Conservation (phyloP, 2,797 vertebrate genomes). For the Fistularia commersonii region DNA sequence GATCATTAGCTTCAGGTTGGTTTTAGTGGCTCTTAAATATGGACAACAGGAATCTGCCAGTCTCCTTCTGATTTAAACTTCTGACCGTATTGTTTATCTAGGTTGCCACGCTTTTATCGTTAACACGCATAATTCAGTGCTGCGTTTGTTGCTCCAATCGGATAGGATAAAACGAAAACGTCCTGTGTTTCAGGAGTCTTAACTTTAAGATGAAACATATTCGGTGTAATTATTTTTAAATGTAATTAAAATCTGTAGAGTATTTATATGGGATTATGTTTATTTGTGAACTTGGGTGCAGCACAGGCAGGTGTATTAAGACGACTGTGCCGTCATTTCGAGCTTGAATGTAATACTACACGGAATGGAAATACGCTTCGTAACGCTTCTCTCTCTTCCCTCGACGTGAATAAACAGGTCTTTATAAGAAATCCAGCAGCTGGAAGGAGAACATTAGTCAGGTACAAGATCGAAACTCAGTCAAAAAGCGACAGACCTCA, state of each 20-base stretch:
- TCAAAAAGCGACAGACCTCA: conserved; percentile 25
- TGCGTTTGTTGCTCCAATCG: too few species aligned
- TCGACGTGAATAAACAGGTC: conserved; percentile 1
- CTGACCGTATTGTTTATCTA: neutral
- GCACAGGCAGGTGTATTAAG: conserved; percentile 7
- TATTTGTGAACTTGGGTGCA: conserved; percentile 10
- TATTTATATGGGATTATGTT: conserved; percentile 2
- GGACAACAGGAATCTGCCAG: conserved; percentile 19
- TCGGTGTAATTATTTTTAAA: too few species aligned
- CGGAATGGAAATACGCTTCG: conserved; percentile 16
- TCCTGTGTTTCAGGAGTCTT: too few species aligned
- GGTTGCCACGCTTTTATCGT: too few species aligned
- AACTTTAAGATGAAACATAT: too few species aligned
- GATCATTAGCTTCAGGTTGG: conserved; percentile 1
- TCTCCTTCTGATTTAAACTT: conserved; percentile 19
- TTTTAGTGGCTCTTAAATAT: too few species aligned
- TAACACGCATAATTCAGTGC: too few species aligned
- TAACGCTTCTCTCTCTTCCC: conserved; percentile 11
- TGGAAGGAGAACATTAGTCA: conserved; percentile 29
- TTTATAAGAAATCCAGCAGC: conserved; percentile 8
- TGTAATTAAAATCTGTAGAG: too few species aligned
- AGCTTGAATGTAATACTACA: conserved; percentile 17
- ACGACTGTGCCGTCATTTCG: conserved; percentile 2
- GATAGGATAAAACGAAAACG: too few species aligned
- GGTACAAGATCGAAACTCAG: conserved; percentile 29